Percentiles rank a stretch among this genome's conserved stretches.
These are phyloP conservation scores for Arizona elegans DNA, from an alignment of 2,113 vertebrate species.

Conservation along the genomic window DNA sequence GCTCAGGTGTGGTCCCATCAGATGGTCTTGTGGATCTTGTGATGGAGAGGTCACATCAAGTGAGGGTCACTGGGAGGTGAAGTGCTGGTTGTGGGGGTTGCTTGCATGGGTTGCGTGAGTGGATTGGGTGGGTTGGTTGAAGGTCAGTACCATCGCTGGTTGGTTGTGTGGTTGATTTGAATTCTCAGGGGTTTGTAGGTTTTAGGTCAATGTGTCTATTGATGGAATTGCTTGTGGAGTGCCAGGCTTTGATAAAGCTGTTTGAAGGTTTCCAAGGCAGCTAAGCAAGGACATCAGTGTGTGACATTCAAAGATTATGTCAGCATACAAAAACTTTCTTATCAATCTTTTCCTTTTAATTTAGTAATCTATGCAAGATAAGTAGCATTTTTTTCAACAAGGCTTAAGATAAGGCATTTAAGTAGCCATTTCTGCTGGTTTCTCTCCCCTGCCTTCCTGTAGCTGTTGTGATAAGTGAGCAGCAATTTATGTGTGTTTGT, in stretches of 20 bases:
- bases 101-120: background rate
- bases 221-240: background rate
- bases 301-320: background rate
- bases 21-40: background rate
- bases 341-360: background rate
- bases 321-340: background rate
- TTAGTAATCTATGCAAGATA: background rate
- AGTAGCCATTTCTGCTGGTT: background rate
- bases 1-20: no score
- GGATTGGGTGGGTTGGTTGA: background rate
- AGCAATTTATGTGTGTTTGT: background rate
- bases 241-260: background rate
- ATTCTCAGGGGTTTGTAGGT: background rate
- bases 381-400: background rate
- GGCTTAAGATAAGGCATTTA: background rate
- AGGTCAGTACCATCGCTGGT: background rate
- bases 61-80: background rate
- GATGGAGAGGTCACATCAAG: background rate
- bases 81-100: background rate
- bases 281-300: background rate
- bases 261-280: background rate
- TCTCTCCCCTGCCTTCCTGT: background rate
- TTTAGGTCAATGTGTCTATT: background rate
- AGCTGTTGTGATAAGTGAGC: background rate
- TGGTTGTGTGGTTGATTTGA: background rate